Evolutionary conservation across 1,140 invertebrate genomes (phyloP).

Genomic region (Dendroctonus ponderosae): DNA sequence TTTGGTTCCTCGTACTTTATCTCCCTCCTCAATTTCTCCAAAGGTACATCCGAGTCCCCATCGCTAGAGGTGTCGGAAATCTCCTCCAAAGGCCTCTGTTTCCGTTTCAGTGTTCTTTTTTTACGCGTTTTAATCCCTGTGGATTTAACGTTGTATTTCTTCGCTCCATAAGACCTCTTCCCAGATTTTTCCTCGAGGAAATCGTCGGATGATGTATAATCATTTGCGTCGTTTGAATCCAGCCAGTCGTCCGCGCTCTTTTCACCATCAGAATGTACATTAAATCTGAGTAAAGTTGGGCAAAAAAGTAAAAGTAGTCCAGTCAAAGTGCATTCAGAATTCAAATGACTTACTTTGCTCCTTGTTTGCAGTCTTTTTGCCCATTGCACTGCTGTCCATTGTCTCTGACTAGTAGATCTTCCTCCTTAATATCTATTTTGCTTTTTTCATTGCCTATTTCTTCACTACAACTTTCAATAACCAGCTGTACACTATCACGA

Average conservation of each 20-base stretch:
- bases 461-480: not conserved
- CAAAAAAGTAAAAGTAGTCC: not conserved
- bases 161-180: too few species aligned
- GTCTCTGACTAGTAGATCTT: not conserved
- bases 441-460: not conserved
- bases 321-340: not conserved
- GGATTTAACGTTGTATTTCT: not conserved
- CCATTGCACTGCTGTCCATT: not conserved
- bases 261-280: too few species aligned
- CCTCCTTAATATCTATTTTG: not conserved
- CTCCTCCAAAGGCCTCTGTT: not conserved
- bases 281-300: too few species aligned
- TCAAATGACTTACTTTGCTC: not conserved
- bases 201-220: too few species aligned
- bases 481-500: constrained; percentile 3
- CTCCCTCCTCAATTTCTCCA: constrained; percentile 10
- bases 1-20: constrained; percentile 7
- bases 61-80: not conserved
- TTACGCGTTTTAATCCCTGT: not conserved
- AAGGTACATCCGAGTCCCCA: constrained; percentile 13
- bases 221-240: too few species aligned
- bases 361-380: not conserved
- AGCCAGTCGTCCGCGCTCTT: too few species aligned
- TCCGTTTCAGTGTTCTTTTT: not conserved
- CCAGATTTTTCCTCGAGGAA: too few species aligned